phyloP scores from a whole-genome alignment of 2,888 invertebrate species.

The Colletes collaris region DNA sequence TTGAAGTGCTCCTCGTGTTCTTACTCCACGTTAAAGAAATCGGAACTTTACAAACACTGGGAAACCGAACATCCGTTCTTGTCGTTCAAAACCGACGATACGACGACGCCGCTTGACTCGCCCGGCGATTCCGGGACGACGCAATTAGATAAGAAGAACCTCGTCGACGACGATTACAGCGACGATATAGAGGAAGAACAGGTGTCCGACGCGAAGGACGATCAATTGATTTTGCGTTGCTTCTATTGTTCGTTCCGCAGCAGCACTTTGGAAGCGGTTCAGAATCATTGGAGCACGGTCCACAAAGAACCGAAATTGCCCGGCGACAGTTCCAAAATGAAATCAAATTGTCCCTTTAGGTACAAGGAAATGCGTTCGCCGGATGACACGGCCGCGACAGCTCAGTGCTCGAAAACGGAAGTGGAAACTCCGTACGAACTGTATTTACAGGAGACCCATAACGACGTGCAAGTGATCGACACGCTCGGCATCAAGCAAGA shows the following conservation, averaged over 20 bases:
- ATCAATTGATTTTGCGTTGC: constrained; percentile 71
- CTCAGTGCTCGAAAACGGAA: constrained; percentile 21
- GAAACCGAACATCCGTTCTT: constrained; percentile 74
- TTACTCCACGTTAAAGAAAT: constrained; percentile 69
- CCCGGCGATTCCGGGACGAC: constrained; percentile 30
- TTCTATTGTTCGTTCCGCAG: constrained; percentile 75
- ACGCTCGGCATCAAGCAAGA: constrained; percentile 30
- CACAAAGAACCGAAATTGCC: constrained; percentile 64
- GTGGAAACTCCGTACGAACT: constrained; percentile 32
- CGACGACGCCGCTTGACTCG: constrained; percentile 15
- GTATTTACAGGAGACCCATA: constrained; percentile 31
- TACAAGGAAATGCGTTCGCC: constrained; percentile 63
- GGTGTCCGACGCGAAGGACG: constrained; percentile 17
- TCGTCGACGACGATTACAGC: constrained; percentile 65
- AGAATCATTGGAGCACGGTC: constrained; percentile 74
- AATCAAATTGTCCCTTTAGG: constrained; percentile 66
- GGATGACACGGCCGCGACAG: neutral
- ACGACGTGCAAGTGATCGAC: constrained; percentile 9
- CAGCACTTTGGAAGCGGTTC: constrained; percentile 69
- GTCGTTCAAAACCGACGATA: constrained; percentile 67
- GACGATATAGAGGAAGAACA: constrained; percentile 71
- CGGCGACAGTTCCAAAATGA: constrained; percentile 16
- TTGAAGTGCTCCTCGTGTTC: constrained; percentile 79
- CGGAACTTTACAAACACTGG: constrained; percentile 77
- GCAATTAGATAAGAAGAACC: constrained; percentile 24